Percentiles rank a stretch among this genome's conserved stretches.
Conservation (phyloP, 2,888 invertebrate genomes). For the Xestia ashworthii region DNA sequence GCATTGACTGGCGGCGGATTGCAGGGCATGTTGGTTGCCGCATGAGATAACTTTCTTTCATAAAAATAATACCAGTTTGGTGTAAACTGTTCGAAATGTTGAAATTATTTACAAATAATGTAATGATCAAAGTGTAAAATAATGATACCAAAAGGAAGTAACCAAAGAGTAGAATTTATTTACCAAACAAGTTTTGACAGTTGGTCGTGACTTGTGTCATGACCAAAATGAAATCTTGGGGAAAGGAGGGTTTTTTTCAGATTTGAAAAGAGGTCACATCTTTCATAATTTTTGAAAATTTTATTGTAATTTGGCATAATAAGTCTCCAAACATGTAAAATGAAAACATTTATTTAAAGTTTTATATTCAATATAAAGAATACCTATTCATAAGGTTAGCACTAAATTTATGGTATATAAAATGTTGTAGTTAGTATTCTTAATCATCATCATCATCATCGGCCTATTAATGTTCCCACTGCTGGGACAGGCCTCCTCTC, state of each 20-base stretch:
- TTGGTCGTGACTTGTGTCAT: neutral
- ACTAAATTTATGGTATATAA: neutral
- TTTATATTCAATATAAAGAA: neutral
- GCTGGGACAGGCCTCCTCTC: no score
- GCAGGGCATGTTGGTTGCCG: conserved; percentile 50
- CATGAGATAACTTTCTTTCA: neutral
- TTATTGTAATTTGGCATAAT: neutral
- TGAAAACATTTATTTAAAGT: conserved; percentile 13
- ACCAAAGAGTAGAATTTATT: neutral
- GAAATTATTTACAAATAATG: neutral
- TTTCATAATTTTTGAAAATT: neutral
- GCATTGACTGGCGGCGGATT: conserved; percentile 59
- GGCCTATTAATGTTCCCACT: no score
- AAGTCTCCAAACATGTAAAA: neutral
- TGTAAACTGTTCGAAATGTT: conserved; percentile 23
- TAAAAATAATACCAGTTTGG: neutral
- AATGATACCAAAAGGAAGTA: neutral
- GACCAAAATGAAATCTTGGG: neutral
- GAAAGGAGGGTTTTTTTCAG: conserved; percentile 9
- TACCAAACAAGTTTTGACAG: neutral
- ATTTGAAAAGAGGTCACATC: neutral
- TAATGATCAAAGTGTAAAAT: neutral
- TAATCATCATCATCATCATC: no score
- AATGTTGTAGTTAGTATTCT: neutral
- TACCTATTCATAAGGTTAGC: conserved; percentile 7